phyloP scores from a whole-genome alignment of 2,113 vertebrate species.

The Mohoua ochrocephala region DNA sequence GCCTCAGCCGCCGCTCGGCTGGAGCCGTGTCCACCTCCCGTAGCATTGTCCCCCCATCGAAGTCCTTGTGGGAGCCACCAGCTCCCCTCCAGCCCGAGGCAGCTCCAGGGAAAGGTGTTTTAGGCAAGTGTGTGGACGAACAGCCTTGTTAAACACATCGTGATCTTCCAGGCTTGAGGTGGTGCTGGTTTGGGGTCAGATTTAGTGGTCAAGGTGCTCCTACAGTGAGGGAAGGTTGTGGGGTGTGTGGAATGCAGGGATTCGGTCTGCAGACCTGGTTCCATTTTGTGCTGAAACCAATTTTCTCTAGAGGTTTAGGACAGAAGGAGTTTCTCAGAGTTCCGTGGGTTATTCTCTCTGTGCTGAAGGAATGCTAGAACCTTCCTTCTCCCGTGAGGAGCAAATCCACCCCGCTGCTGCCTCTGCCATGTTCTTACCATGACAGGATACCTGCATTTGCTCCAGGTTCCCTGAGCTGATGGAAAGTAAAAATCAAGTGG shows the following conservation, averaged over 20 bases:
- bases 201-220: background rate
- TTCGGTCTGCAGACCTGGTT: background rate
- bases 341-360: background rate
- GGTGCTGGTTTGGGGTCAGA: background rate
- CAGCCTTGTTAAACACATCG: accelerated
- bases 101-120: background rate
- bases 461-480: background rate
- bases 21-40: accelerated
- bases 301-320: background rate
- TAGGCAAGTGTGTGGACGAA: accelerated
- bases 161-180: background rate
- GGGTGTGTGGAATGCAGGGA: background rate
- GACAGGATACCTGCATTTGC: background rate
- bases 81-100: background rate
- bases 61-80: background rate
- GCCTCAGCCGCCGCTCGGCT: accelerated
- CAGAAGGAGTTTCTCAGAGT: background rate
- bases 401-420: background rate
- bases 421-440: background rate
- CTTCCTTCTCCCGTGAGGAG: background rate
- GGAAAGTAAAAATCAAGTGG: background rate
- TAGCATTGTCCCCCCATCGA: accelerated
- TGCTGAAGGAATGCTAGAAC: background rate
- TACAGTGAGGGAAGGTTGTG: background rate
- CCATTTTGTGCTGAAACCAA: background rate